phyloP scores from a whole-genome alignment of 64 coral and sea anemone species.

The Montipora cactus region DNA sequence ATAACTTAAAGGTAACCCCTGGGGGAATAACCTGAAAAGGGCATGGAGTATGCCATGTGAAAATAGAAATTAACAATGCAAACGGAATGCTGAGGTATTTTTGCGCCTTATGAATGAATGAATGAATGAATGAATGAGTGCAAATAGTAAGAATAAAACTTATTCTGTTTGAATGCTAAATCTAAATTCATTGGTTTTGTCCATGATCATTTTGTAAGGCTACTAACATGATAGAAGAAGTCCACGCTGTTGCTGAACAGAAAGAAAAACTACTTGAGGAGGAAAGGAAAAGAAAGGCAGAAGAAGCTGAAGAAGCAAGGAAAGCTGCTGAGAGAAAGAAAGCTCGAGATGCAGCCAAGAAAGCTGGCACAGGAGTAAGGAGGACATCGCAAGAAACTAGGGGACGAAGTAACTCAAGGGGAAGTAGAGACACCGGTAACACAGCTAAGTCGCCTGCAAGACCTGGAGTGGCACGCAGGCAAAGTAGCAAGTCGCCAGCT shows the following conservation, averaged over 20 bases:
- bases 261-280: slow-evolving; percentile 92
- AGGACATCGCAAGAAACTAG: slow-evolving; percentile 55
- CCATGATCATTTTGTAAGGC: slow-evolving; percentile 43
- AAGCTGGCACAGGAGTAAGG: slow-evolving; percentile 60
- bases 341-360: slow-evolving; percentile 70
- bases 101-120: too few species aligned
- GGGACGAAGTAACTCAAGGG: slow-evolving; percentile 66
- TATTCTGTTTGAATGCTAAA: too few species aligned
- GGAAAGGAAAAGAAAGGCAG: slow-evolving; percentile 73
- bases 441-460: slow-evolving; percentile 80
- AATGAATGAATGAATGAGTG: too few species aligned
- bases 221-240: slow-evolving; percentile 99
- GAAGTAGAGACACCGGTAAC: slow-evolving; percentile 23
- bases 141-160: too few species aligned
- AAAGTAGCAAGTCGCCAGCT: slow-evolving; percentile 82
- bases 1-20: too few species aligned
- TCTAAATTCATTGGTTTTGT: too few species aligned
- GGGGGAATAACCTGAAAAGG: too few species aligned
- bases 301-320: slow-evolving; percentile 91
- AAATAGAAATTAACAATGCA: too few species aligned
- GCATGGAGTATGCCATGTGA: too few species aligned
- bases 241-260: slow-evolving; percentile 90
- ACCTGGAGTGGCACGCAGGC: slow-evolving; percentile 80
- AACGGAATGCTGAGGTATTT: too few species aligned
- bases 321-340: slow-evolving; percentile 89